Evolutionary conservation across 2,113 vertebrate genomes (phyloP).

Genomic region (Orcinus orca): DNA sequence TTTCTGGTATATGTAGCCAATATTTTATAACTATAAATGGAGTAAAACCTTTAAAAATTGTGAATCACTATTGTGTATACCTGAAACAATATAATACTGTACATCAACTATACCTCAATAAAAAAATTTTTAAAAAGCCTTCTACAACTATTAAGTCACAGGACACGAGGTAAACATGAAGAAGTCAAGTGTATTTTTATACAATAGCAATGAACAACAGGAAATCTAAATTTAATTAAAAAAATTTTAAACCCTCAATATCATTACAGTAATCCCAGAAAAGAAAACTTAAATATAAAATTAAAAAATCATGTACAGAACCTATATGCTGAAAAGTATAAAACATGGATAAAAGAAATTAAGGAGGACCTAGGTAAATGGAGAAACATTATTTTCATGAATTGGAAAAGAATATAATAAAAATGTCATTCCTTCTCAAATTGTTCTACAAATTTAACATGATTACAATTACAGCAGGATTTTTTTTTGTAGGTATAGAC

Average conservation of each 20-base stretch:
- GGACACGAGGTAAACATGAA: neutral
- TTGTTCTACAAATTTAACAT: neutral
- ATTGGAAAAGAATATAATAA: neutral
- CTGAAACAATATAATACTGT: no score
- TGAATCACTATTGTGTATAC: no score
- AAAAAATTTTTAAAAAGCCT: neutral
- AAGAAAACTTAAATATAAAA: neutral
- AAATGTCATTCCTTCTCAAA: neutral
- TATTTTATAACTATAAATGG: no score
- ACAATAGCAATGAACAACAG: neutral
- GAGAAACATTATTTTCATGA: neutral
- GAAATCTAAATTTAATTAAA: neutral
- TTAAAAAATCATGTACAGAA: neutral
- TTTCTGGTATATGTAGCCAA: neutral
- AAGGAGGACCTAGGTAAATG: neutral
- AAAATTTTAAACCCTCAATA: neutral
- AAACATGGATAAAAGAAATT: neutral
- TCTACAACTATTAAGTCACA: neutral
- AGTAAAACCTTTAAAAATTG: no score
- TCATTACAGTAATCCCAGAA: neutral
- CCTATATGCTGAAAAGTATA: neutral
- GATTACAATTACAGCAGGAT: neutral
- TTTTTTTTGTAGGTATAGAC: neutral
- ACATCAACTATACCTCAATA: no score
- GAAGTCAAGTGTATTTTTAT: neutral